A percentile compares a stretch with the other conserved stretches of the same genome.
These are phyloP conservation scores for Leptoclinus maculatus DNA, from an alignment of 2,797 vertebrate species.

Conservation along the genomic window DNA sequence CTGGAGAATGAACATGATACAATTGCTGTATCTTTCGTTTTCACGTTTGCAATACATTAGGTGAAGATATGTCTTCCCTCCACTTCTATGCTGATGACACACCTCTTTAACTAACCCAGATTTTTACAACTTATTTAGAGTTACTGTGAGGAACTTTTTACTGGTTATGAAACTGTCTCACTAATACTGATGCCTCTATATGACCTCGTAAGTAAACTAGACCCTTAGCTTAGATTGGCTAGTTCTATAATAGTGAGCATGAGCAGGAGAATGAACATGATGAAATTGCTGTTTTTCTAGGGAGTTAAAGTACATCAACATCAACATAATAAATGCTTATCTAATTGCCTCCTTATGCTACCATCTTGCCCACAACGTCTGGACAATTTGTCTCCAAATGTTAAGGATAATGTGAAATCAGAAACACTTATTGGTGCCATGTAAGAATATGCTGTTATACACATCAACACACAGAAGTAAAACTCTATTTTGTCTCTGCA, in stretches of 20 bases:
- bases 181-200: no score
- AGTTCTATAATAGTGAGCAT: background rate
- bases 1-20: background rate
- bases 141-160: no score
- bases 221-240: background rate
- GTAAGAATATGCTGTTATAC: background rate
- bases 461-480: background rate
- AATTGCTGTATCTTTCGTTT: no score
- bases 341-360: background rate
- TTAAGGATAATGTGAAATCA: background rate
- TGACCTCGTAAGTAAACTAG: no score
- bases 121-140: no score
- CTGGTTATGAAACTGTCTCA: no score
- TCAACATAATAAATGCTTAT: background rate
- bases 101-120: no score
- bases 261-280: background rate
- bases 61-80: no score
- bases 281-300: background rate
- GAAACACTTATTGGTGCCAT: background rate
- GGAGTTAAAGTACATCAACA: background rate
- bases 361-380: background rate
- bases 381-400: background rate
- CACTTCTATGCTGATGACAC: no score
- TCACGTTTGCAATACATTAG: no score
- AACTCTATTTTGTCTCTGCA: slow-evolving; percentile 38